Base-by-base conservation (phyloP, 2,113 vertebrate species). In the Archilochus colubris region DNA sequence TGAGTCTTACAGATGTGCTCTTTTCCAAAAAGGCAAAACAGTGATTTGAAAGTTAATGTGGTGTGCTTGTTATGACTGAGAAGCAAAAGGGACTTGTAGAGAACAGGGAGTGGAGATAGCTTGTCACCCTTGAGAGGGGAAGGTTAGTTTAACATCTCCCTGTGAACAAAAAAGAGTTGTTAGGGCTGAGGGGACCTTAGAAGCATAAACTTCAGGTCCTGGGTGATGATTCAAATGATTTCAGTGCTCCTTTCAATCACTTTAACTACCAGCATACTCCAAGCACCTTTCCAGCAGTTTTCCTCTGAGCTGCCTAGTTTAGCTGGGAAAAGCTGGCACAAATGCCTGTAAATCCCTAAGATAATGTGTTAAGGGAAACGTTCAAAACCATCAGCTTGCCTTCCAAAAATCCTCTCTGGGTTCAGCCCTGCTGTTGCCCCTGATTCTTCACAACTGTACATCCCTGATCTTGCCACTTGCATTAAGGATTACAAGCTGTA, bases 21-120 rank as follows among this genome's bases (percentile, higher is more conserved):
- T 58, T 87, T 78, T 69, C 54, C 75, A 25, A 58, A 87, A 55
- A 0, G 1, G 14, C 31, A 40, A 27, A 64, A 30, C 50, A 66
- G 20, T 58, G 40, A 79, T 89, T 54, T 94, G 30, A 48, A 94
- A 94, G 76, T 57, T 59, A 73, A 51, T 54, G 10, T 36, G 6
- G 43, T 58, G 21, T 27, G 28, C 40, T 81, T 3, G 1, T 57
- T 57, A 80, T 75, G 69, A 61, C 19, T 46, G 48, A 51, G 53
- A 59, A 58, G 61, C 61, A 72, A 64, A 93, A 72, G 28, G 40
- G 36, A 73, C 66, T 51, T 78, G 44, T 1, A 1, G 53, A 87
- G 88, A 73, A 44, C 5, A 53, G 7, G 5, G 53, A 76, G 19
- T 1, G 0, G 30, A 72, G 53, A 67, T 43, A 53, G 31, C 43